These are phyloP conservation scores for Gavialis gangeticus DNA, from an alignment of 2,113 vertebrate genomes.

Conservation along the genomic window DNA sequence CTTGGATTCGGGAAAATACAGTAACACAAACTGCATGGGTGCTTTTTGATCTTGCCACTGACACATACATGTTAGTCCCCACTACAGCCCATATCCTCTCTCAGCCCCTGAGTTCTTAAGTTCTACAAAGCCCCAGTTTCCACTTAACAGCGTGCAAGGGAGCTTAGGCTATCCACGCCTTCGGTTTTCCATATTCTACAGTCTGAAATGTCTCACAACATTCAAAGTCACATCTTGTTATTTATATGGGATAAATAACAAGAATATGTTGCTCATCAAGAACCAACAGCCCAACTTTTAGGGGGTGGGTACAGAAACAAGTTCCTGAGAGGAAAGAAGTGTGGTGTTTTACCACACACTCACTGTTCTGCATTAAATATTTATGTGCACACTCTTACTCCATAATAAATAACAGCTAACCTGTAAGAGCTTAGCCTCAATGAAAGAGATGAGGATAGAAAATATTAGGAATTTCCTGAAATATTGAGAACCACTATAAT, in stretches of 20 bases:
- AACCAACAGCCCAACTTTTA: neutral
- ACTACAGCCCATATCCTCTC: neutral
- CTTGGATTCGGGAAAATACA: too few relatives aligned
- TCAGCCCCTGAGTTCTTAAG: neutral
- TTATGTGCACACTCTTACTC: too few relatives aligned
- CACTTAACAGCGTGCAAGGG: neutral
- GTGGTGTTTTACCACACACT: too few relatives aligned
- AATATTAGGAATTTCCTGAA: neutral
- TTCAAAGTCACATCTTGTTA: too few relatives aligned
- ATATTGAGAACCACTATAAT: neutral
- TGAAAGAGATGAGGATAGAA: neutral
- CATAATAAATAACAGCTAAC: too few relatives aligned
- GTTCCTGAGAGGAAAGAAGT: neutral
- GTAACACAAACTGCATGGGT: neutral
- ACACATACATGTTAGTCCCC: too few relatives aligned
- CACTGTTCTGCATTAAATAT: too few relatives aligned
- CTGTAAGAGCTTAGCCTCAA: too few relatives aligned
- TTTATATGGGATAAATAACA: neutral
- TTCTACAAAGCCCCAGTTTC: neutral
- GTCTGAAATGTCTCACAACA: neutral
- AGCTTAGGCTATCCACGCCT: neutral
- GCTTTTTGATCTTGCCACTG: neutral
- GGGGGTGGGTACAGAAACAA: neutral
- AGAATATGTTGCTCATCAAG: neutral
- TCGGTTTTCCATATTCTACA: rapidly evolving